phyloP scores from a whole-genome alignment of 1,140 invertebrate species.

The Oncopeltus fasciatus region DNA sequence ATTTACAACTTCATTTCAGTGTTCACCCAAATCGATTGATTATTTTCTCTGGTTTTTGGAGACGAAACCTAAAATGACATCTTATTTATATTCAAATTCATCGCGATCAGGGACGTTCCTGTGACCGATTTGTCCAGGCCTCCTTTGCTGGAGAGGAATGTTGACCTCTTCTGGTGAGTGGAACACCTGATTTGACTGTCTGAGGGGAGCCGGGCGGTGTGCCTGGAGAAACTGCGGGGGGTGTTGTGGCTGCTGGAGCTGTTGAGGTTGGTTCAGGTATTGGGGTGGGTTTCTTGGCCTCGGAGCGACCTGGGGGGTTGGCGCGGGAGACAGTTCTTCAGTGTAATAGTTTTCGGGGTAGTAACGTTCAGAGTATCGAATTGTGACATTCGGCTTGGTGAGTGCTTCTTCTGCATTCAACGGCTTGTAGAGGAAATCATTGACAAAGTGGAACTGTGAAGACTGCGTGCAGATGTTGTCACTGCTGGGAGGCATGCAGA shows the following conservation, averaged over 20 bases:
- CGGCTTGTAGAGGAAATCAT: slow-evolving; percentile 82
- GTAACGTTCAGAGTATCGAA: slow-evolving; percentile 66
- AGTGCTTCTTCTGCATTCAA: slow-evolving; percentile 67
- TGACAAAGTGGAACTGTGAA: slow-evolving; percentile 80
- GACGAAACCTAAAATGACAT: no score
- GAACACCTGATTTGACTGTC: slow-evolving; percentile 38
- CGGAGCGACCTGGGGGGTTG: slow-evolving; percentile 15
- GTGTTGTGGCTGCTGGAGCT: background rate
- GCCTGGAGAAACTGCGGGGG: no score
- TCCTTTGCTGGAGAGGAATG: slow-evolving; percentile 61
- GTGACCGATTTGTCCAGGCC: slow-evolving; percentile 37
- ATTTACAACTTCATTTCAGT: no score
- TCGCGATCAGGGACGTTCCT: background rate
- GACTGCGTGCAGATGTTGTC: slow-evolving; percentile 83
- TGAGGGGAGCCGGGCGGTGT: background rate
- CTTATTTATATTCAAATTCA: slow-evolving; percentile 14
- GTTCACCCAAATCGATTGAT: no score
- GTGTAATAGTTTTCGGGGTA: slow-evolving; percentile 25
- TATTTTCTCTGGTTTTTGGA: no score
- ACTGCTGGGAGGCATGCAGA: slow-evolving; percentile 77
- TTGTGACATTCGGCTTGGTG: slow-evolving; percentile 61
- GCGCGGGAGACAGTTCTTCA: slow-evolving; percentile 14
- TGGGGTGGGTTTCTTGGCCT: slow-evolving; percentile 14
- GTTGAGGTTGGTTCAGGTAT: slow-evolving; percentile 8
- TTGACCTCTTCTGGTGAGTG: slow-evolving; percentile 72